Evolutionary conservation across 2,888 invertebrate genomes (phyloP), one percentile per base, ranked within the genome.

Genomic region (Platycheirus albimanus): DNA sequence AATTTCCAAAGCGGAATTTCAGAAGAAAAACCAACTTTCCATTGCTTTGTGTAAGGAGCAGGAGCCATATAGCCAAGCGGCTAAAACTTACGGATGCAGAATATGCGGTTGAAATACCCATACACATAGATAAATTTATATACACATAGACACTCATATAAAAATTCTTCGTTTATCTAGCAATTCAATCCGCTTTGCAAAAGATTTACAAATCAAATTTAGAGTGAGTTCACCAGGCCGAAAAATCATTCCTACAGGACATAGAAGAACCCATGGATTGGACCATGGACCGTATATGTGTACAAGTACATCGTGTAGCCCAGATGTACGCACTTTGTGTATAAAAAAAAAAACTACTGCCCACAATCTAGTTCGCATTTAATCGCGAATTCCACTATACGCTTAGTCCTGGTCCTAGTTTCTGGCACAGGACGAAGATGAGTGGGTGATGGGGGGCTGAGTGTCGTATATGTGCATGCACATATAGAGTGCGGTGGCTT

Each of bases 121-220:
- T 8, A 24, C 36, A 58, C 38, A 17, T n/a, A n/a, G n/a, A n/a
- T n/a, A n/a, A n/a, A n/a, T n/a, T n/a, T n/a, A n/a, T n/a, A n/a
- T n/a, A n/a, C 63, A 56, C 56, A 69, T 41, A 38, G 41, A 79
- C 36, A 63, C 45, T n/a, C 43, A 72, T 58, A 67, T 56, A 45
- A 63, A 80, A 75, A 75, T 69, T 54, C 63, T 67, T 64, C 77
- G 83, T 78, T 83, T 83, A 78, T 78, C 67, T 78, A 83, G 77
- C 83, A 72, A 83, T 83, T 78, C 78, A 83, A 83, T 83, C 83
- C 64, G 83, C 54, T 83, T 74, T 83, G 69, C 63, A 30, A 78
- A 83, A 69, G 83, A 77, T 74, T 83, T 83, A 78, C 78, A 83
- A 83, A 83, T 83, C 83, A 83, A 83, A 83, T 83, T 83, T 78